Conservation (phyloP, 2,888 invertebrate genomes). For the Aphrophora alni region DNA sequence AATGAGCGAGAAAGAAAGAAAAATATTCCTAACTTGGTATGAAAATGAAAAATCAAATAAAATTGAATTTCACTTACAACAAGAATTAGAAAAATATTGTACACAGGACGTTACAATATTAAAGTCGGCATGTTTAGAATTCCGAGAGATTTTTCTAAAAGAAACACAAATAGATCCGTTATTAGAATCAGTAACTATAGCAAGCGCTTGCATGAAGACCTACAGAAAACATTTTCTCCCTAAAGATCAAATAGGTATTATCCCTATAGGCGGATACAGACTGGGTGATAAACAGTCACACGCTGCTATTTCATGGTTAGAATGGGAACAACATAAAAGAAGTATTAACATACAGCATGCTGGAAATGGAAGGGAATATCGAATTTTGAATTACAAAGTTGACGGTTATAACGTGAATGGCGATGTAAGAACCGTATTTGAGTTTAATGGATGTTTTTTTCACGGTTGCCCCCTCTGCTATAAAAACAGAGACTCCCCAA, state of each 20-base stretch:
- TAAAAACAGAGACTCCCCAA: conserved; percentile 28
- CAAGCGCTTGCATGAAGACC: not conserved
- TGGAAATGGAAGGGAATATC: conserved; percentile 3
- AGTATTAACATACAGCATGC: conserved; percentile 13
- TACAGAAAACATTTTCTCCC: conserved; percentile 1
- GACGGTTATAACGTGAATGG: conserved; percentile 42
- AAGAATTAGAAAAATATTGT: conserved; percentile 49
- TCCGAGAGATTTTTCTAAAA: conserved; percentile 13
- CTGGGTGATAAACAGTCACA: not conserved
- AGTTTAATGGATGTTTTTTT: conserved; percentile 45
- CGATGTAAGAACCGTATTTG: conserved; percentile 30
- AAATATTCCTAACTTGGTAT: conserved; percentile 48
- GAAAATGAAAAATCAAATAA: not conserved
- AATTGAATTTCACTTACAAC: conserved; percentile 49
- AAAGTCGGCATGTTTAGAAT: conserved; percentile 7
- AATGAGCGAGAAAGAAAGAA: conserved; percentile 45
- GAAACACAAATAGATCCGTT: conserved; percentile 18
- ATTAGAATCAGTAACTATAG: conserved; percentile 10
- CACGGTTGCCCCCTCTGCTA: conserved; percentile 49
- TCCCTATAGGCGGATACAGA: conserved; percentile 15
- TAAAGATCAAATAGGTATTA: not conserved
- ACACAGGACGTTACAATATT: conserved; percentile 51
- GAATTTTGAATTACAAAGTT: conserved; percentile 47
- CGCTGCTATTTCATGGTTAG: conserved; percentile 7
- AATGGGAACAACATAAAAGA: conserved; percentile 9